These are phyloP conservation scores for Brachirus orientalis DNA, from an alignment of 2,113 vertebrate genomes.

Conservation along the genomic window DNA sequence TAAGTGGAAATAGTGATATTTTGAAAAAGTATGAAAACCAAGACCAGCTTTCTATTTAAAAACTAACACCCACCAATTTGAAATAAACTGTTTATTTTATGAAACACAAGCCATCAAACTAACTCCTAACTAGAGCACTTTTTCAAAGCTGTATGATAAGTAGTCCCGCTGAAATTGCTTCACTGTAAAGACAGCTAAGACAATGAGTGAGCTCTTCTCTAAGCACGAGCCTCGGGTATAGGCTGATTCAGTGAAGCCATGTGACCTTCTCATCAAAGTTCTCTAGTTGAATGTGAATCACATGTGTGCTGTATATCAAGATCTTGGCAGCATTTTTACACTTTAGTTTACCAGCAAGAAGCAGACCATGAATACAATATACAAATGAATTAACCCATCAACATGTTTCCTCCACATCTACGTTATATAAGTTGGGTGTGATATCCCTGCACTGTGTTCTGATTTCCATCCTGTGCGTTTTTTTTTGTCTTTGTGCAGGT, in stretches of 20 bases:
- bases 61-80: too few relatives aligned
- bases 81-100: too few relatives aligned
- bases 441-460: background rate
- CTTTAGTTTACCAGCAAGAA: background rate
- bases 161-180: too few relatives aligned
- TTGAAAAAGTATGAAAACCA: too few relatives aligned
- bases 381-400: too few relatives aligned
- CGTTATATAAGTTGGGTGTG: background rate
- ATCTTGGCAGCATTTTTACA: background rate
- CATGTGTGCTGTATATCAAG: background rate
- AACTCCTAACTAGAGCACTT: too few relatives aligned
- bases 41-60: too few relatives aligned
- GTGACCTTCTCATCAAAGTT: background rate
- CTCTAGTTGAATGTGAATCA: background rate
- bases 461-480: background rate
- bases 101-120: too few relatives aligned
- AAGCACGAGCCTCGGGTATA: background rate
- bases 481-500: constrained; percentile 79
- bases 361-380: too few relatives aligned
- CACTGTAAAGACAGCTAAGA: too few relatives aligned
- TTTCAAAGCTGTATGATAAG: too few relatives aligned
- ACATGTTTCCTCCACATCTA: background rate
- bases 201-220: background rate
- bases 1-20: too few relatives aligned
- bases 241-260: background rate